Evolutionary conservation across 2,113 vertebrate species (phyloP).

Genomic region (Actinemys pallida): DNA sequence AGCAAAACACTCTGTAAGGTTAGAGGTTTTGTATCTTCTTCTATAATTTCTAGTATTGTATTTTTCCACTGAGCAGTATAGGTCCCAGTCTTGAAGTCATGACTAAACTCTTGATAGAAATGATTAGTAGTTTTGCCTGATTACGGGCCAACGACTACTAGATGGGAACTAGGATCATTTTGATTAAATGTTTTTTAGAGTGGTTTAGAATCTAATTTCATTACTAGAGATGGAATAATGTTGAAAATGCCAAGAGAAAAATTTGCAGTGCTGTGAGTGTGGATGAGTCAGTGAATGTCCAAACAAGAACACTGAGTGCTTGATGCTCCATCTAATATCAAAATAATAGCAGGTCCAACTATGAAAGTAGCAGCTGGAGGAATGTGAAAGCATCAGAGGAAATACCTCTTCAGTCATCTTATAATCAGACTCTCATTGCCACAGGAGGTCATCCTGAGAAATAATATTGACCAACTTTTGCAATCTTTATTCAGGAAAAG

Average conservation of each 20-base stretch:
- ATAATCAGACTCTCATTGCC: constrained; percentile 20
- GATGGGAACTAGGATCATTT: not conserved
- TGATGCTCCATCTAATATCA: constrained; percentile 20
- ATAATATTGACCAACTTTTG: not conserved
- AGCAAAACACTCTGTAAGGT: constrained; percentile 8
- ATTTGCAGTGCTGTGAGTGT: not conserved
- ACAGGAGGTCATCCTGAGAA: not conserved
- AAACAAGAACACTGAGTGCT: not conserved
- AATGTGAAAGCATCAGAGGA: constrained; percentile 71
- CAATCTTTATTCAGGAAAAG: constrained; percentile 34
- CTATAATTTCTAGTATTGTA: not conserved
- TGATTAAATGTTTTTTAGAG: not conserved
- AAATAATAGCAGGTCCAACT: constrained; percentile 45
- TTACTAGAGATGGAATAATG: not conserved
- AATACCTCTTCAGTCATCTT: constrained; percentile 49
- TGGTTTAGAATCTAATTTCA: constrained; percentile 36
- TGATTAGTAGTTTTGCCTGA: not conserved
- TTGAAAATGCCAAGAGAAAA: constrained; percentile 35
- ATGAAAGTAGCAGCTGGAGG: constrained; percentile 47
- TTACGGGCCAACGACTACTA: not conserved
- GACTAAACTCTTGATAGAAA: not conserved
- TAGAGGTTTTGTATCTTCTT: constrained; percentile 44
- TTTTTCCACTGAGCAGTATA: not conserved
- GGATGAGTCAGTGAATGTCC: constrained; percentile 25
- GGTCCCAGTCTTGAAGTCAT: not conserved